Evolutionary conservation across 2,888 invertebrate species (phyloP), one percentile per base, ranked within the genome.

Genomic region (Chromoteleia sp.): DNA sequence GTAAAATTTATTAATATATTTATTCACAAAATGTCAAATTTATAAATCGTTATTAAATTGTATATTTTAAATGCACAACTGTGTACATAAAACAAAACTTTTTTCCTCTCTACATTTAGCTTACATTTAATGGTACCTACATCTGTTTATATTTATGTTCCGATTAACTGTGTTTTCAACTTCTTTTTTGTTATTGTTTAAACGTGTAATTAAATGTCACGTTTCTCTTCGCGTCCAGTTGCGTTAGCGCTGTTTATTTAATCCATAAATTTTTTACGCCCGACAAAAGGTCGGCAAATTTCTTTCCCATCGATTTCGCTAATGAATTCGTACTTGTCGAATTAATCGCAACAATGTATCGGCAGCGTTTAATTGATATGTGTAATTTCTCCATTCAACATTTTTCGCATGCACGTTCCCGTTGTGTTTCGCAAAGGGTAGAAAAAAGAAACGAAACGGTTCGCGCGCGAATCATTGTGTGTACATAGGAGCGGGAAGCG

Each of bases 281-380:
- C 7, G n/a, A 56, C 58, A 56, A 70, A 58, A 58, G 58, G 54
- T 67, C 54, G 61, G 29, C 17, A 59, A 73, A 56, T 52, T 73
- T 61, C 61, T 41, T 73, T 61, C 61, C 61, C 71, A 73, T 39
- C 61, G 59, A 61, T 61, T 41, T 52, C 54, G 45, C 73, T 74
- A 74, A 74, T 74, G 73, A 74, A 74, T 74, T 63, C 63, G 73
- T 74, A 63, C 63, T 54, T 74, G 73, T 74, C 63, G 73, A 52
- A 63, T 63, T 74, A 74, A 74, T 74, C 63, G 61, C 54, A 45
- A 54, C 56, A 52, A 12, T 25, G 63, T 54, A 74, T 74, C 63
- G 41, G 17, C 41, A n/a, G 17, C 19, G 12, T 59, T 76, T 56
- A 76, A 76, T 76, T 67, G 67, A 76, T 76, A 68, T 36, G 58